These are phyloP conservation scores for Centropyge bicolor DNA, from an alignment of 2,797 vertebrate genomes.

Conservation along the genomic window DNA sequence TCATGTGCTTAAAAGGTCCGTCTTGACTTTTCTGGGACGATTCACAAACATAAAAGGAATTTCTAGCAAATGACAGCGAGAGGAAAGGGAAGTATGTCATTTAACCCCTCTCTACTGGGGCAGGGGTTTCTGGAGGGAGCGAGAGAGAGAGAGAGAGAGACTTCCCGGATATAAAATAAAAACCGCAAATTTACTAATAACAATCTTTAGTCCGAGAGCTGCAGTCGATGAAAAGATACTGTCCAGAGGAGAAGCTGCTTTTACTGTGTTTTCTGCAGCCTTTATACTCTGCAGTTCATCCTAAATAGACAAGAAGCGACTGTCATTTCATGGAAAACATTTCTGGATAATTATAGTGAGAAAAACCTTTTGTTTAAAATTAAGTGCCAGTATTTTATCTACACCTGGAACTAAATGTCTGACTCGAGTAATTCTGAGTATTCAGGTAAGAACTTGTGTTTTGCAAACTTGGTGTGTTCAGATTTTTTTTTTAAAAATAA, in stretches of 20 bases:
- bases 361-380: background rate
- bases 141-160: slow-evolving; percentile 68
- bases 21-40: slow-evolving; percentile 50
- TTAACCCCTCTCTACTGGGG: slow-evolving; percentile 81
- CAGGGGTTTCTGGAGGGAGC: slow-evolving; percentile 76
- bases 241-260: slow-evolving; percentile 35
- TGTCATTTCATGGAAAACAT: slow-evolving; percentile 13
- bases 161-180: slow-evolving; percentile 95
- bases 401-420: slow-evolving; percentile 74
- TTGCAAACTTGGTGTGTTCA: background rate
- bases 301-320: background rate
- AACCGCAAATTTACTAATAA: slow-evolving; percentile 84
- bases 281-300: background rate
- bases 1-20: background rate
- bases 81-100: slow-evolving; percentile 90
- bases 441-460: slow-evolving; percentile 69
- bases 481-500: too few relatives aligned
- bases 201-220: slow-evolving; percentile 81
- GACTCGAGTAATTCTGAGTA: slow-evolving; percentile 57
- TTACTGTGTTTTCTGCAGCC: slow-evolving; percentile 11
- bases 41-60: slow-evolving; percentile 76
- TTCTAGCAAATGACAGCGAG: slow-evolving; percentile 83
- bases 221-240: slow-evolving; percentile 69
- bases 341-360: slow-evolving; percentile 6
- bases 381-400: background rate